Evolutionary conservation across 2,797 vertebrate genomes (phyloP), one percentile per base, ranked within the genome.

Genomic region (Thaleichthys pacificus): DNA sequence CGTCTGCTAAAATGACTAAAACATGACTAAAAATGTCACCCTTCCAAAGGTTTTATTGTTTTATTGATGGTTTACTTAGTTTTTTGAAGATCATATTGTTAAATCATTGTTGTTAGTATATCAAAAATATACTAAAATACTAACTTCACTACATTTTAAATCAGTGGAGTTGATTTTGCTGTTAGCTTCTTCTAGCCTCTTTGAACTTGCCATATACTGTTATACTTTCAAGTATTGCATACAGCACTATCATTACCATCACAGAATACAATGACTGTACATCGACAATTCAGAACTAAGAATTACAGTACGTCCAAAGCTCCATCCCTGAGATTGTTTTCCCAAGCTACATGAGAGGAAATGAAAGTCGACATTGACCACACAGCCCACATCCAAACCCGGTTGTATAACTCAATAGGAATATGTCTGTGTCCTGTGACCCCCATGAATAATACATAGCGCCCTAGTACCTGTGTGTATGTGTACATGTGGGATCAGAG

Each of bases 351-450:
- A 72, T 79, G 69, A 73, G 75, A 84, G 84, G 80, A 89, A 90
- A 90, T 90, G 80, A 85, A 83, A 88, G 85, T 80, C 71, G 75
- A 87, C 87, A 82, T 84, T 79, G 85, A 91, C 89, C 89, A 87
- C 69, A 81, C 83, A 78, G 81, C 85, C 83, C 81, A 89, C 89
- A 85, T 87, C 83, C 83, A 85, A 70, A 80, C 84, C 77, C 72
- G 75, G 82, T 78, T 42, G 70, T 63, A 79, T 71, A 54, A 82
- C 82, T 87, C 80, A 64, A 79, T 79, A 80, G 85, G 68, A 81
- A 76, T 78, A 21, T 71, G 71, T 30, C 28, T 76, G 72, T 71
- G 84, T 74, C 78, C 81, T 81, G 80, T 86, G 84, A 89, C 86
- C 73, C 73, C 76, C 62, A 73, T 80, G 71, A 80, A 84, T 82